These are phyloP conservation scores for Koerneria pararmatus DNA, from an alignment of 2,888 invertebrate genomes.

Conservation along the genomic window DNA sequence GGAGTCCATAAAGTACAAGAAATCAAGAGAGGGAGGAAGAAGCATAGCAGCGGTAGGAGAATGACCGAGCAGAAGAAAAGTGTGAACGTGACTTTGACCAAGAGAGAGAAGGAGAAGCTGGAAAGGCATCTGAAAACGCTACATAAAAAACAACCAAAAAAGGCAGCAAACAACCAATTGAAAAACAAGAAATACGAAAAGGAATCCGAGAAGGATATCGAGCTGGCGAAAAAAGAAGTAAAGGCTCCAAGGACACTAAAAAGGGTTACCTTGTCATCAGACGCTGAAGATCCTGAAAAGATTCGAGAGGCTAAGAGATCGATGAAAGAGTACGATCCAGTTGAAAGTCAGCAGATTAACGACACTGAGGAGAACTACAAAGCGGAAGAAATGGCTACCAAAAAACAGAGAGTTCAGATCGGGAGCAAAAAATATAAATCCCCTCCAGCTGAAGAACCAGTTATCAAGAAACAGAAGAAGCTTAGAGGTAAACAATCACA, in stretches of 20 bases:
- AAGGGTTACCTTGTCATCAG: too few relatives aligned
- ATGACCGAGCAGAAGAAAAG: background rate
- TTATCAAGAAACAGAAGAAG: slow-evolving; percentile 25
- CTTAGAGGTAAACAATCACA: slow-evolving; percentile 23
- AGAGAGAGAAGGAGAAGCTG: slow-evolving; percentile 1
- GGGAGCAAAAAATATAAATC: too few relatives aligned
- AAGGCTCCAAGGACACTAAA: slow-evolving; percentile 25
- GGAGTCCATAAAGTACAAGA: background rate
- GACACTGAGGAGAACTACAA: too few relatives aligned
- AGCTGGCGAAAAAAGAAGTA: slow-evolving; percentile 22
- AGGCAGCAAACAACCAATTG: background rate
- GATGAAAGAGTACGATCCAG: background rate
- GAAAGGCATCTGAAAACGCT: background rate
- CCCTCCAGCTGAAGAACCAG: too few relatives aligned
- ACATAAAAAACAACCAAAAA: slow-evolving; percentile 6
- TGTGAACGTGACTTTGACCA: background rate
- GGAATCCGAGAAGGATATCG: slow-evolving; percentile 29
- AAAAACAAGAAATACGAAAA: slow-evolving; percentile 24
- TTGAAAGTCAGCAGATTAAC: too few relatives aligned
- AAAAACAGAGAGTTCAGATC: too few relatives aligned
- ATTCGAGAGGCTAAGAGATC: too few relatives aligned
- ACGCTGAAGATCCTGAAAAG: too few relatives aligned
- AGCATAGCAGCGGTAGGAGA: slow-evolving; percentile 1
- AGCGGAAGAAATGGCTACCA: too few relatives aligned
- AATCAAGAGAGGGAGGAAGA: background rate